Conservation (phyloP, 1,140 invertebrate species). For the Epicauta chinensis region DNA sequence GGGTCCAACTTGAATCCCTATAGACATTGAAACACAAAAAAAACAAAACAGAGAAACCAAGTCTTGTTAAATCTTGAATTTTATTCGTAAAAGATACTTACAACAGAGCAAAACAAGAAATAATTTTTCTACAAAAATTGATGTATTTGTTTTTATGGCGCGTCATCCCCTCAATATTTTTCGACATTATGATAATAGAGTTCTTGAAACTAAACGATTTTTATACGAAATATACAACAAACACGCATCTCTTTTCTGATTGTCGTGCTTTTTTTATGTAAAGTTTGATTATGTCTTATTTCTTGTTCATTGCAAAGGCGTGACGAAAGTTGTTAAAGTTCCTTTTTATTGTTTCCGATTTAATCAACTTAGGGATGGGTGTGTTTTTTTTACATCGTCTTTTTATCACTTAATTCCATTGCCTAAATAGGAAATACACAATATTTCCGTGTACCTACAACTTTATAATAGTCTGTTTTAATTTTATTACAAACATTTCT, state of each 20-base stretch:
- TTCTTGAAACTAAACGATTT: conserved; percentile 14
- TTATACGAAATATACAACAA: conserved; percentile 16
- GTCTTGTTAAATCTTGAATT: too few relatives aligned
- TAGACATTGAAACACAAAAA: conserved; percentile 17
- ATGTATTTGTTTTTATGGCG: too few relatives aligned
- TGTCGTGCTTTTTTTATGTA: conserved; percentile 9
- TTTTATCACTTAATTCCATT: conserved; percentile 27
- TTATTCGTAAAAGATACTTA: too few relatives aligned
- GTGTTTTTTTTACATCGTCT: conserved; percentile 15
- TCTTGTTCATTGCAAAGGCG: conserved; percentile 16
- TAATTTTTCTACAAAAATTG: too few relatives aligned
- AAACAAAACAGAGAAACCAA: too few relatives aligned
- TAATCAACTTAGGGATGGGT: conserved; percentile 27
- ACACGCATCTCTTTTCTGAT: conserved; percentile 16
- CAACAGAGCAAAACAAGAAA: too few relatives aligned
- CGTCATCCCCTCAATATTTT: not conserved
- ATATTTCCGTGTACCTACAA: too few relatives aligned
- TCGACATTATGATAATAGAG: conserved; percentile 18
- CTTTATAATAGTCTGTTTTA: too few relatives aligned
- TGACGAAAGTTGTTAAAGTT: conserved; percentile 27
- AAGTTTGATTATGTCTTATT: conserved; percentile 22
- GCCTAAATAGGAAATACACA: too few relatives aligned
- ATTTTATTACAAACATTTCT: too few relatives aligned
- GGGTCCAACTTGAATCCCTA: conserved; percentile 27
- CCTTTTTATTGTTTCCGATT: conserved; percentile 27